Evolutionary conservation across 2,888 invertebrate species (phyloP), one percentile per base, ranked within the genome.

Genomic region (Acleris sparsana): DNA sequence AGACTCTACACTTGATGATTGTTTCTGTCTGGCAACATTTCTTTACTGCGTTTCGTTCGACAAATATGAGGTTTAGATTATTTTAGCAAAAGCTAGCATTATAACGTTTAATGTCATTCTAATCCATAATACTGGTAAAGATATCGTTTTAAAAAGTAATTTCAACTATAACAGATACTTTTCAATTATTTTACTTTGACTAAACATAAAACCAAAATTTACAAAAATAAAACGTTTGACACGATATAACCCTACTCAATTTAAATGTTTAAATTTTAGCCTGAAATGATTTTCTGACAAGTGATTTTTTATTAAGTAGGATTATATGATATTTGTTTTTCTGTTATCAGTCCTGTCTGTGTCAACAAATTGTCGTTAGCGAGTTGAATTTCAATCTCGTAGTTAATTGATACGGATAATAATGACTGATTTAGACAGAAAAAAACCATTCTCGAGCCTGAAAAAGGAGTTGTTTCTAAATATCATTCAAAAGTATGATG

Each of bases 401-500:
- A 39, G 13, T 39, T 39, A 39, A 39, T 39, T 11, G 11, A 11
- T 39, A 11, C 39, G 39, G 39, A 39, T 39, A 53, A 67, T 39
- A 53, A 66, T 66, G 46, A 46, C 46, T 16, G 44, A 44, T 53
- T 5, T 25, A 25, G 17, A 53, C 25, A 53, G 22, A 29, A 51
- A 60, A 46, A 63, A 63, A 46, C 56, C 51, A 22, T 63, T 63
- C 51, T 63, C 51, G 39, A 56, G 48, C 53, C 22, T 62, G 52
- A 33, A 55, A 62, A 55, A 62, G 52, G 52, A 53, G 22, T 39
- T 62, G 53, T 62, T 33, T 44, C 59, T 59, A 29, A 59, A 59
- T 29, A 48, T 59, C 16, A 59, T 59, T 17, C 52, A 61, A 51
- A 61, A 52, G 22, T 61, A 52, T 61, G 52, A 61, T 43, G 33